These are phyloP conservation scores for Pheosia tremula DNA, from an alignment of 2,888 invertebrate genomes.

Conservation along the genomic window DNA sequence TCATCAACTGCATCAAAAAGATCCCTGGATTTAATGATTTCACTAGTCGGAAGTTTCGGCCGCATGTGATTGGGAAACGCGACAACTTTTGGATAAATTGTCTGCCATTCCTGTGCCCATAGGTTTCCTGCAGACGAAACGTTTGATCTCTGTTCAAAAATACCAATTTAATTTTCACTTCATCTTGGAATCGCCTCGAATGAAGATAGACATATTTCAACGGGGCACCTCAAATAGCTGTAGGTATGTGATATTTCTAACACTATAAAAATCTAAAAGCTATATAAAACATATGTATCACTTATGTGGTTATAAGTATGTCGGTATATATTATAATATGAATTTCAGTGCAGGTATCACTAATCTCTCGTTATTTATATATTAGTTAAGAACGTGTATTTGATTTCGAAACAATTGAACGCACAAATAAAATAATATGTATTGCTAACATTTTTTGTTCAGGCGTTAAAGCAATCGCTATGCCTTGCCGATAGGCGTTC, in stretches of 20 bases:
- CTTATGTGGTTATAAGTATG: too few species aligned
- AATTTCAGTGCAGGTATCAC: too few species aligned
- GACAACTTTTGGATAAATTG: conserved; percentile 76
- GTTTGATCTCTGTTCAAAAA: background rate
- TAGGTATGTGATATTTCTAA: too few species aligned
- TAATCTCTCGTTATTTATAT: too few species aligned
- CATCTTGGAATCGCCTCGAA: too few species aligned
- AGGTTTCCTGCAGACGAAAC: conserved; percentile 81
- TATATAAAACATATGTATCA: too few species aligned
- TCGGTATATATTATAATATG: too few species aligned
- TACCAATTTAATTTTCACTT: too few species aligned
- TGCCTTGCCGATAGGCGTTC: background rate
- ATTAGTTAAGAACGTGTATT: background rate
- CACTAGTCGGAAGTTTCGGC: conserved; percentile 72
- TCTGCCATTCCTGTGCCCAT: conserved; percentile 87
- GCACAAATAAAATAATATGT: background rate
- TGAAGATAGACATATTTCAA: too few species aligned
- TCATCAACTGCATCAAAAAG: conserved; percentile 86
- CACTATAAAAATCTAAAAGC: too few species aligned
- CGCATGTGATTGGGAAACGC: conserved; percentile 80
- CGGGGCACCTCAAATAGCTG: too few species aligned
- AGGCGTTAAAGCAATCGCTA: background rate
- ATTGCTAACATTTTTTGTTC: background rate
- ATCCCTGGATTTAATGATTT: conserved; percentile 66
- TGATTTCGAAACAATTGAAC: background rate